phyloP scores from a whole-genome alignment of 2,113 vertebrate species.

The Takifugu bimaculatus region DNA sequence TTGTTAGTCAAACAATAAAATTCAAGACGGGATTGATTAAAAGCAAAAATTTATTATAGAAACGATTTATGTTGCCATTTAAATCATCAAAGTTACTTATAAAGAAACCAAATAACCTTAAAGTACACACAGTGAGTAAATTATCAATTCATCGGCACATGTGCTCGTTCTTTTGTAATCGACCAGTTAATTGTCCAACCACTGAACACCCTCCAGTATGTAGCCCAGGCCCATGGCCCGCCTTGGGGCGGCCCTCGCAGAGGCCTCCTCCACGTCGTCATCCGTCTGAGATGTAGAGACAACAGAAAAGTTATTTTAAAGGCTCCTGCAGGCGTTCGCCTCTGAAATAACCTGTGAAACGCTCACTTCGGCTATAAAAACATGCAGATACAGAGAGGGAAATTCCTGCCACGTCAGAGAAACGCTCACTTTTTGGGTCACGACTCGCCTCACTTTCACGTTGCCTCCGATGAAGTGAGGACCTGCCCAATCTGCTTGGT shows the following conservation, averaged over 20 bases:
- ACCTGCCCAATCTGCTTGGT: constrained; percentile 40
- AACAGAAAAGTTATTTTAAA: not conserved
- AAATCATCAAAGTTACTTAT: no score
- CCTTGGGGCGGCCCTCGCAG: not conserved
- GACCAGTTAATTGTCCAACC: constrained; percentile 27
- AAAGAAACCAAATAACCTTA: no score
- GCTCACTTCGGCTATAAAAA: not conserved
- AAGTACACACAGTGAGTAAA: no score
- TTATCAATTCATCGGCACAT: no score
- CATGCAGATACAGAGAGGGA: not conserved
- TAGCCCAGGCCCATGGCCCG: constrained; percentile 53
- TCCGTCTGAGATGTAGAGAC: constrained; percentile 26
- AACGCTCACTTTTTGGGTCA: constrained; percentile 52
- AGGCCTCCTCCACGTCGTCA: fast-evolving
- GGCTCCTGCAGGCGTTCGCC: no score
- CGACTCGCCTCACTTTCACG: constrained; percentile 39
- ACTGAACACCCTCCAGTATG: constrained; percentile 54
- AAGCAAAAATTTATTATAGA: no score
- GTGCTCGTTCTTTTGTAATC: not conserved
- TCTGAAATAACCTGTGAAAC: no score
- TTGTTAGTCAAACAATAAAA: no score
- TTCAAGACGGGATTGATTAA: no score
- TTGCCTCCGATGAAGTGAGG: constrained; percentile 54
- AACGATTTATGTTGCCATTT: no score
- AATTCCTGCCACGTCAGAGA: not conserved